Evolutionary conservation across 2,888 invertebrate genomes (phyloP).

Genomic region (Coleophora deauratella): DNA sequence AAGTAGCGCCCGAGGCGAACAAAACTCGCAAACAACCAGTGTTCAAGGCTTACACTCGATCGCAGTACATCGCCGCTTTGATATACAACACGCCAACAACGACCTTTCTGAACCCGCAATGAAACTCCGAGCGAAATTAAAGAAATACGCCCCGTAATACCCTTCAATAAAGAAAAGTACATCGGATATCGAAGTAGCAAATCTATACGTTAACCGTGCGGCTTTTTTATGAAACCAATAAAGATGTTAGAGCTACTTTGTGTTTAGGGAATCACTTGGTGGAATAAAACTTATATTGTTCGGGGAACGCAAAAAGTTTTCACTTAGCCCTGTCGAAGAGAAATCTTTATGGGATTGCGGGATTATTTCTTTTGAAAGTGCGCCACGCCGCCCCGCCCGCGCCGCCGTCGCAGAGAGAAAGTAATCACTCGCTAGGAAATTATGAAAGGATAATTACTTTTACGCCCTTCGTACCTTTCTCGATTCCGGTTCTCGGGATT

Average conservation of each 20-base stretch:
- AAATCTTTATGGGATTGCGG: slow-evolving; percentile 65
- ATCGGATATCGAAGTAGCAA: slow-evolving; percentile 45
- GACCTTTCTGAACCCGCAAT: slow-evolving; percentile 25
- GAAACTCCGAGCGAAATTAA: slow-evolving; percentile 28
- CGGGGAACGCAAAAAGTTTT: slow-evolving; percentile 66
- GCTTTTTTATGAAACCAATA: slow-evolving; percentile 69
- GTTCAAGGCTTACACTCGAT: background rate
- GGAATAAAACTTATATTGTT: slow-evolving; percentile 72
- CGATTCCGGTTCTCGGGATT: slow-evolving; percentile 22
- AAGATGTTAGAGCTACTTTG: slow-evolving; percentile 71
- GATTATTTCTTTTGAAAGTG: slow-evolving; percentile 56
- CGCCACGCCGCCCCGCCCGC: no score
- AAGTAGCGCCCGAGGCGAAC: slow-evolving; percentile 11
- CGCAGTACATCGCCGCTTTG: slow-evolving; percentile 23
- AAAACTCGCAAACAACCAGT: slow-evolving; percentile 2
- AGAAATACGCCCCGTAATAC: slow-evolving; percentile 27
- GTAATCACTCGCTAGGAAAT: slow-evolving; percentile 37
- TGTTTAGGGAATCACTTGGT: slow-evolving; percentile 66
- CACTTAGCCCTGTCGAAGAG: slow-evolving; percentile 63
- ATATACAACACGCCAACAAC: slow-evolving; percentile 8
- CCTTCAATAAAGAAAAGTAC: slow-evolving; percentile 30
- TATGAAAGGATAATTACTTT: slow-evolving; percentile 35
- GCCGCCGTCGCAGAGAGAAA: slow-evolving; percentile 17
- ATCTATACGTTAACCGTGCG: slow-evolving; percentile 55
- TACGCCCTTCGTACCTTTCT: slow-evolving; percentile 14